Percentiles rank a stretch among this genome's conserved stretches.
These are phyloP conservation scores for Eupristina koningsbergeri DNA, from an alignment of 1,140 invertebrate genomes.

Conservation along the genomic window DNA sequence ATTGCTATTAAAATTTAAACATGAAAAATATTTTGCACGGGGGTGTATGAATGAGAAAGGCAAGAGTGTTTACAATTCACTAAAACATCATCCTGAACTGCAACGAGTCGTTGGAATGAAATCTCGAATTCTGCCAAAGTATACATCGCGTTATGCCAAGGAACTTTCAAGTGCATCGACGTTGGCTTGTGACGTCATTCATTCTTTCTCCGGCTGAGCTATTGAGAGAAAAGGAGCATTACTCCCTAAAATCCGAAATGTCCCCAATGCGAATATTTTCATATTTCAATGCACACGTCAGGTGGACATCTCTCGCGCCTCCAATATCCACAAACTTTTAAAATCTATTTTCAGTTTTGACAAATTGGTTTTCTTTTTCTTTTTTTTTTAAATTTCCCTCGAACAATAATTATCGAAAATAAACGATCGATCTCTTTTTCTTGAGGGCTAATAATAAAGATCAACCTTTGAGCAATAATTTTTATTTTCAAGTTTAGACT, in stretches of 20 bases:
- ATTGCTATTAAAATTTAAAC: no score
- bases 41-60: neutral
- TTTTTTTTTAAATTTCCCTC: neutral
- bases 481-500: no score
- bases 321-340: neutral
- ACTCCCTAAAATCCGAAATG: neutral
- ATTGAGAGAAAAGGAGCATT: neutral
- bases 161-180: constrained; percentile 23
- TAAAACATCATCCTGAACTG: neutral
- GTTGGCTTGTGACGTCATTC: neutral
- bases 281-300: neutral
- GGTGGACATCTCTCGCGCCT: neutral
- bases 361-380: neutral
- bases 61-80: neutral
- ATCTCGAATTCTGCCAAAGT: constrained; percentile 8
- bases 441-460: neutral
- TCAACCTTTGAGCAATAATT: no score
- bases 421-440: no score
- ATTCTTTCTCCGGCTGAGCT: neutral
- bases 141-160: constrained; percentile 51
- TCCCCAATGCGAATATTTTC: no score
- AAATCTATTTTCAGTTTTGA: neutral
- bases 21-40: no score
- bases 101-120: neutral
- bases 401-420: neutral